Evolutionary conservation across 1,140 invertebrate species (phyloP).

Genomic region (Eumaeus atala): DNA sequence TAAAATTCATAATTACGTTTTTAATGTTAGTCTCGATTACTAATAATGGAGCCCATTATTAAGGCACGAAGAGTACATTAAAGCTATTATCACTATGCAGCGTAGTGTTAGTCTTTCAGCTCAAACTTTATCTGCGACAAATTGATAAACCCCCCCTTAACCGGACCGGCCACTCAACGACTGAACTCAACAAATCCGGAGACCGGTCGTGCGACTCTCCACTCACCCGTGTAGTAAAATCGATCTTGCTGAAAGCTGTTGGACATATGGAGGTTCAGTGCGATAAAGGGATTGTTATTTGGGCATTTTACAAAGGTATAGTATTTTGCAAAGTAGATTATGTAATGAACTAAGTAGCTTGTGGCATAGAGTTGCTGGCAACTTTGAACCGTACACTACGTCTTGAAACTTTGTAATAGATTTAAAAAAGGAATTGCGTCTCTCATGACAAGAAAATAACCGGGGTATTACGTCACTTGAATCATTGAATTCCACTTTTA

Average conservation of each 20-base stretch:
- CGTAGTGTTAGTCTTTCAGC: constrained; percentile 9
- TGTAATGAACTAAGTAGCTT: constrained; percentile 7
- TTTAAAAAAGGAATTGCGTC: no score
- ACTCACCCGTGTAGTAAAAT: constrained; percentile 9
- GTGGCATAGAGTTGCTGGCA: neutral
- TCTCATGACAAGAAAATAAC: no score
- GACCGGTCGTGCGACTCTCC: constrained; percentile 14
- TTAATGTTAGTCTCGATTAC: no score
- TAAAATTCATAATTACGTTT: no score
- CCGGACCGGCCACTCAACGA: constrained; percentile 4
- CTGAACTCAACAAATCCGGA: constrained; percentile 11
- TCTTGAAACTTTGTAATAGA: no score
- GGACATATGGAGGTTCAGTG: constrained; percentile 2
- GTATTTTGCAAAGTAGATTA: constrained; percentile 4
- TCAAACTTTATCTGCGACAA: constrained; percentile 11
- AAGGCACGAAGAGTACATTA: neutral
- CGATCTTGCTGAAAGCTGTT: constrained; percentile 6
- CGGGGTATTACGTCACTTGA: no score
- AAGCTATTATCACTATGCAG: constrained; percentile 9
- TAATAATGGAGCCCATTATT: no score
- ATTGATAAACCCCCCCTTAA: constrained; percentile 9
- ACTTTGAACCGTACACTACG: no score
- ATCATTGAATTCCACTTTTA: no score
- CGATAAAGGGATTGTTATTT: constrained; percentile 8
- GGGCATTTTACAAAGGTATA: neutral